phyloP scores from a whole-genome alignment of 2,113 vertebrate species.

The Halichoerus grypus region DNA sequence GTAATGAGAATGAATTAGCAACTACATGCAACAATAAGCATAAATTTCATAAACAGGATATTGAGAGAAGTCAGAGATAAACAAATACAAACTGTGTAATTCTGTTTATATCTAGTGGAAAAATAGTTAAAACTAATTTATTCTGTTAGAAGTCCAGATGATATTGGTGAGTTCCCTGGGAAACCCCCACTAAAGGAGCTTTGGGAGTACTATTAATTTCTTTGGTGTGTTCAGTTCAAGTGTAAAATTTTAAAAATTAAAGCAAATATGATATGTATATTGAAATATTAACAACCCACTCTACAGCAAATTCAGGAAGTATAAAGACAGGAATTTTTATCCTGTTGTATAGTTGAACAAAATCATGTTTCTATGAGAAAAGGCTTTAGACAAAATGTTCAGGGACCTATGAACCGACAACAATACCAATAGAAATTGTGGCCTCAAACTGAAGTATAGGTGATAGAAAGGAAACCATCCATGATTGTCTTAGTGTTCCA shows the following conservation, averaged over 20 bases:
- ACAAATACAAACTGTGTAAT: not conserved
- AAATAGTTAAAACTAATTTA: not conserved
- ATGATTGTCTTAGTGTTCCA: not conserved
- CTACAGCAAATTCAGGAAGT: not conserved
- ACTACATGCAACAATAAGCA: not conserved
- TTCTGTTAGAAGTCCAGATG: not conserved
- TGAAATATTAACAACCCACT: not conserved
- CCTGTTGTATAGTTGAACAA: not conserved
- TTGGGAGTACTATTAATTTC: not conserved
- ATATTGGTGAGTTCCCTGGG: not conserved
- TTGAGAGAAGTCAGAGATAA: not conserved
- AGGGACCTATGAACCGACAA: not conserved
- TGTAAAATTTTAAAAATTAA: not conserved
- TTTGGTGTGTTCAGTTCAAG: not conserved
- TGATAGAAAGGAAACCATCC: not conserved
- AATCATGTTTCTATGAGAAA: not conserved
- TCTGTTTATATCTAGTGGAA: not conserved
- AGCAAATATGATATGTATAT: not conserved
- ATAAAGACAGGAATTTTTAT: not conserved
- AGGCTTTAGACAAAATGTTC: not conserved
- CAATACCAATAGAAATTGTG: not conserved
- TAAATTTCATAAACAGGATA: not conserved
- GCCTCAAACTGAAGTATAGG: not conserved
- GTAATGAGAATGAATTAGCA: not conserved
- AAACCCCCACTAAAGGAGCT: fast-evolving